phyloP scores from a whole-genome alignment of 2,797 vertebrate genomes.

The Avahi laniger region DNA sequence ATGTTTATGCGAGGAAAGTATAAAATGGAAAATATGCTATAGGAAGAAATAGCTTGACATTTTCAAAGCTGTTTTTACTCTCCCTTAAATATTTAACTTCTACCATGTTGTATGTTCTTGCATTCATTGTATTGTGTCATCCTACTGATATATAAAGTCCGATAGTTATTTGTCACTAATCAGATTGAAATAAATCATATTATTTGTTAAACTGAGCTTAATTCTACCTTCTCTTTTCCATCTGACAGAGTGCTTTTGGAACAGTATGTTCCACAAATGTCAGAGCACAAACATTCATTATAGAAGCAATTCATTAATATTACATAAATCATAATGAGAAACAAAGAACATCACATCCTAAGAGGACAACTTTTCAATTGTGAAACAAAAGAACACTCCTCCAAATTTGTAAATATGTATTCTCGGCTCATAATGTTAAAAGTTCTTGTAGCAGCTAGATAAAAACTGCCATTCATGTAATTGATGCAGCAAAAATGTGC shows the following conservation, averaged over 20 bases:
- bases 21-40: background rate
- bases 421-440: conserved; percentile 37
- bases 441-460: background rate
- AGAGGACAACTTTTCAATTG: conserved; percentile 65
- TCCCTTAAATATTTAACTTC: background rate
- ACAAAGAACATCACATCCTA: conserved; percentile 21
- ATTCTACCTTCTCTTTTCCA: conserved; percentile 51
- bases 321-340: conserved; percentile 62
- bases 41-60: background rate
- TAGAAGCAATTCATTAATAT: conserved; percentile 73
- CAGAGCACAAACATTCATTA: conserved; percentile 73
- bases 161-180: background rate
- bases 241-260: conserved; percentile 66
- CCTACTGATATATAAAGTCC: background rate
- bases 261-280: conserved; percentile 71
- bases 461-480: conserved; percentile 20
- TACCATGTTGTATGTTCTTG: background rate
- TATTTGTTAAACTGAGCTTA: background rate
- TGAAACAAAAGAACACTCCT: background rate
- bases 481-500: background rate
- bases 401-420: conserved; percentile 60
- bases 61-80: background rate
- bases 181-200: conserved; percentile 17
- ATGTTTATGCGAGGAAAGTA: background rate
- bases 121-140: background rate